Percentiles rank a stretch among this genome's conserved stretches.
Conservation (phyloP, 2,797 vertebrate genomes). For the Sebastiscus tertius region DNA sequence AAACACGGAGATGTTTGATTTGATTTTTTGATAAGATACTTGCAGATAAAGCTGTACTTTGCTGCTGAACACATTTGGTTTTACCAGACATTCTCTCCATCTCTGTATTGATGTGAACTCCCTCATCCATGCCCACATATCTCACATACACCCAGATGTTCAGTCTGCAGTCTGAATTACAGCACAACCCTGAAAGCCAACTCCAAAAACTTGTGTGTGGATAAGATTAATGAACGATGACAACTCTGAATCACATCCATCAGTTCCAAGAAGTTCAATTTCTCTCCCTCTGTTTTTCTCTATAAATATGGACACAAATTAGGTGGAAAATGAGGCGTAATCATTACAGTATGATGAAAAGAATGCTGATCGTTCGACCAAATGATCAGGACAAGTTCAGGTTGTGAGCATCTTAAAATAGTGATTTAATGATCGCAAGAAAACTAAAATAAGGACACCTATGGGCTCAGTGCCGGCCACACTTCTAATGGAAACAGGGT, state of each 20-base stretch:
- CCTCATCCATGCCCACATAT: not conserved
- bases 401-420: not conserved
- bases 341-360: not conserved
- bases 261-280: not conserved
- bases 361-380: not conserved
- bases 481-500: too few species aligned
- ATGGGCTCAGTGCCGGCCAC: not conserved
- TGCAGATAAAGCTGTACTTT: not conserved
- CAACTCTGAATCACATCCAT: not conserved
- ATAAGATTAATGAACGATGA: conserved; percentile 11
- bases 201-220: not conserved
- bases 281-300: not conserved
- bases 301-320: not conserved
- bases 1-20: not conserved
- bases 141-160: not conserved
- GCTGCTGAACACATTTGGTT: not conserved
- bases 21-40: not conserved
- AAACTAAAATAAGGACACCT: not conserved
- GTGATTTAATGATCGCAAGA: not conserved
- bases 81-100: not conserved
- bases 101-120: not conserved
- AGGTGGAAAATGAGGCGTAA: not conserved
- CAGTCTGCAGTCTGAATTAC: not conserved
- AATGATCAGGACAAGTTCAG: not conserved
- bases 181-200: not conserved